These are phyloP conservation scores for Struthio camelus DNA, from an alignment of 2,113 vertebrate species.

Conservation along the genomic window DNA sequence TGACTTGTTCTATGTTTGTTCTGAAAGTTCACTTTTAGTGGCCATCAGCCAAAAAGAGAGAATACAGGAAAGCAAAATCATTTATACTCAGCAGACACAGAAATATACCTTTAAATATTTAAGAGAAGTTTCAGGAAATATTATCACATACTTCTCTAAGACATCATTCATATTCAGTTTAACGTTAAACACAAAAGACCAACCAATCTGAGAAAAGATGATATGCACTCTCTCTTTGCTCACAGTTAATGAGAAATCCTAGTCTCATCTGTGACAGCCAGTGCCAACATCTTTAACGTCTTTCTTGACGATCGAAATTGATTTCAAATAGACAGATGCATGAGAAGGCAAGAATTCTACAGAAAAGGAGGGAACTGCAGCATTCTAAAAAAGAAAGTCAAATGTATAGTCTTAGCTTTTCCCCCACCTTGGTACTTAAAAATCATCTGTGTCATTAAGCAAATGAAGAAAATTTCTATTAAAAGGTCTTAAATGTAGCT, in stretches of 20 bases:
- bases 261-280: slow-evolving; percentile 14
- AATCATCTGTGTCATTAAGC: background rate
- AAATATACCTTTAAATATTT: background rate
- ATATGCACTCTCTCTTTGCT: background rate
- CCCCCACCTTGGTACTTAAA: background rate
- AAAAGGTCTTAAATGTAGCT: background rate
- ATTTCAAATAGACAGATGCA: slow-evolving; percentile 35
- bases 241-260: slow-evolving; percentile 16
- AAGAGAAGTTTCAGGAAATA: slow-evolving; percentile 36
- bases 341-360: slow-evolving; percentile 3
- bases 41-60: background rate
- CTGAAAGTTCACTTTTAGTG: slow-evolving; percentile 36
- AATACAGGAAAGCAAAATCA: background rate
- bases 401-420: background rate
- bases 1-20: slow-evolving; percentile 42
- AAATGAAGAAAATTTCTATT: background rate
- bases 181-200: background rate
- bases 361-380: background rate
- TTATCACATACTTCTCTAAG: slow-evolving; percentile 12
- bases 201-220: slow-evolving; percentile 23
- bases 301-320: slow-evolving; percentile 24
- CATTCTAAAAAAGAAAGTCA: background rate
- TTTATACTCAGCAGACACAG: background rate
- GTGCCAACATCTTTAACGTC: slow-evolving; percentile 25
- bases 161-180: slow-evolving; percentile 12